Conservation (phyloP, 2,113 vertebrate species). For the Cettia cetti region DNA sequence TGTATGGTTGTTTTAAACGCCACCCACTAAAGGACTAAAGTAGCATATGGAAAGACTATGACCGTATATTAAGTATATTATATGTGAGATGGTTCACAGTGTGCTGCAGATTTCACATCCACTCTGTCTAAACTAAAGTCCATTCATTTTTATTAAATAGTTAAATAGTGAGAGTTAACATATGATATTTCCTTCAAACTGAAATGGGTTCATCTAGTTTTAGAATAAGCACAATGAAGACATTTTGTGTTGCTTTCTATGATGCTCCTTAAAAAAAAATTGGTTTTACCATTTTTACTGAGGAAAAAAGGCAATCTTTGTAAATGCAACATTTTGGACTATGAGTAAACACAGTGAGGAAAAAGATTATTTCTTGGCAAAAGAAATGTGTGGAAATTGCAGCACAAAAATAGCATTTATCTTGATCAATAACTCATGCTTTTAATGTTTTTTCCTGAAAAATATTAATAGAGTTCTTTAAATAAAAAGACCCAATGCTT, state of each 20-base stretch:
- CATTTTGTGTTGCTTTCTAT: slow-evolving; percentile 4
- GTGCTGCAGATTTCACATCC: not conserved
- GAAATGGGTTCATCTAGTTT: not conserved
- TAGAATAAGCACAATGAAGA: not conserved
- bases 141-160: not conserved
- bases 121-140: not conserved
- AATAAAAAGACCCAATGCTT: slow-evolving; percentile 61
- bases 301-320: slow-evolving; percentile 47
- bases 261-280: slow-evolving; percentile 28
- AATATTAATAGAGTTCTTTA: slow-evolving; percentile 75
- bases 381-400: slow-evolving; percentile 52
- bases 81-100: not conserved
- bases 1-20: not conserved
- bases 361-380: slow-evolving; percentile 53
- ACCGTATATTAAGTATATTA: not conserved
- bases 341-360: slow-evolving; percentile 46
- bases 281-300: slow-evolving; percentile 15
- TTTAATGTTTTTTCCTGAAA: slow-evolving; percentile 65
- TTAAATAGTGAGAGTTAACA: not conserved
- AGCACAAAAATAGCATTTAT: slow-evolving; percentile 68
- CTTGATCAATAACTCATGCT: slow-evolving; percentile 72
- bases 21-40: not conserved
- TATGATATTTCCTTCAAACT: not conserved
- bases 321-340: slow-evolving; percentile 55
- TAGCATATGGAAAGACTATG: not conserved